Conservation (phyloP, 2,113 vertebrate species). For the Pituophis catenifer region DNA sequence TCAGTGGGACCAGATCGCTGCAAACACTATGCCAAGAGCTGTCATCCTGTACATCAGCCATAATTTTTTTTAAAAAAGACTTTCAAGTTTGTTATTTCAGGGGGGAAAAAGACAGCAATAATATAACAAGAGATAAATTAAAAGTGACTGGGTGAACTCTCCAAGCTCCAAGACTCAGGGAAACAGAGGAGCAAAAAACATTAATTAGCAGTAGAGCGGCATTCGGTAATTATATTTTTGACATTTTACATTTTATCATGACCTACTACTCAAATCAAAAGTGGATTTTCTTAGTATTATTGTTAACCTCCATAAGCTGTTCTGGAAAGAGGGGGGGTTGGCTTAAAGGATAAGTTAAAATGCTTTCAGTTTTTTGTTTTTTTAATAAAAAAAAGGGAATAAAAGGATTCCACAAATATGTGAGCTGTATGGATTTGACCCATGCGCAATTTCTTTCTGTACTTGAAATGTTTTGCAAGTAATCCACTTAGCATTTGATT, state of each 20-base stretch:
- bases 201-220: not conserved
- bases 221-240: not conserved
- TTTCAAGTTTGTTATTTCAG: not conserved
- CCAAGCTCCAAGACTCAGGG: no score
- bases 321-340: not conserved
- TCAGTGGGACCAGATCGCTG: accelerated
- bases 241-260: not conserved
- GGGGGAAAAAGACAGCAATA: accelerated
- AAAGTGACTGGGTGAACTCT: not conserved
- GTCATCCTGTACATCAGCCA: not conserved
- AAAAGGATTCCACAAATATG: not conserved
- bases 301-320: not conserved
- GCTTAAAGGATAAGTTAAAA: not conserved
- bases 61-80: not conserved
- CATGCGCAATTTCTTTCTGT: not conserved
- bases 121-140: not conserved
- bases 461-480: not conserved
- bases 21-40: accelerated
- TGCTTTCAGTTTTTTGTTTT: not conserved
- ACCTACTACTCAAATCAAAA: not conserved
- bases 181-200: not conserved
- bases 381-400: not conserved
- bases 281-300: not conserved
- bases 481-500: not conserved
- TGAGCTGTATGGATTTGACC: not conserved